A percentile compares a stretch with the other conserved stretches of the same genome.
phyloP scores from a whole-genome alignment of 2,797 vertebrate genomes.

The Hyperoplus immaculatus region DNA sequence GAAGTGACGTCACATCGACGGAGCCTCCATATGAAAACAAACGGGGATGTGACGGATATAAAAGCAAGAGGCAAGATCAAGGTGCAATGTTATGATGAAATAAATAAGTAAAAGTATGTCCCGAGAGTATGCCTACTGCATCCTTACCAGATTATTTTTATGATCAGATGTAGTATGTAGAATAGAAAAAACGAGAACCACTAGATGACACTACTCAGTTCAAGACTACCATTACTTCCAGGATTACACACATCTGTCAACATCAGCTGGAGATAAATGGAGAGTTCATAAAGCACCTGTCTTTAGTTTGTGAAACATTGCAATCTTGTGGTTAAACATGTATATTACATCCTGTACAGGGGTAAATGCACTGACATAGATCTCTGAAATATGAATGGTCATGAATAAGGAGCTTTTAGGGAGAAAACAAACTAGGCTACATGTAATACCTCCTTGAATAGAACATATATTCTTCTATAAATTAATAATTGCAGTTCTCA shows the following conservation, averaged over 20 bases:
- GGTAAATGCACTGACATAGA: no score
- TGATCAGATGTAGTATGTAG: no score
- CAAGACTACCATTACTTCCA: background rate
- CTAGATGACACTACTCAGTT: slow-evolving; percentile 31
- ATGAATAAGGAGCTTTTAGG: background rate
- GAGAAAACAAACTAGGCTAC: background rate
- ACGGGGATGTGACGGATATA: no score
- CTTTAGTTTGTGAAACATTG: background rate
- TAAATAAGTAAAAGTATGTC: no score
- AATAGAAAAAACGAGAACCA: slow-evolving; percentile 17
- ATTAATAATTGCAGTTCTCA: background rate
- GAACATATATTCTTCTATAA: background rate
- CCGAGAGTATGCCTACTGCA: no score
- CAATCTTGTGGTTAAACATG: background rate
- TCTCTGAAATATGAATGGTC: background rate
- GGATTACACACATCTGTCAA: slow-evolving; percentile 24
- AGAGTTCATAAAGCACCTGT: background rate
- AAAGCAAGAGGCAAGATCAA: no score
- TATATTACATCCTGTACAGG: background rate
- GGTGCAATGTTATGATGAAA: no score
- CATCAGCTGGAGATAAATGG: slow-evolving; percentile 32
- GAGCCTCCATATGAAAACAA: no score
- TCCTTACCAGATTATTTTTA: no score
- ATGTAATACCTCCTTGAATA: no score
- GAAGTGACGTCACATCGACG: no score